Percentiles rank a stretch among this genome's conserved stretches.
These are phyloP conservation scores for Ranitomeya imitator DNA, from an alignment of 2,113 vertebrate genomes.

Conservation along the genomic window DNA sequence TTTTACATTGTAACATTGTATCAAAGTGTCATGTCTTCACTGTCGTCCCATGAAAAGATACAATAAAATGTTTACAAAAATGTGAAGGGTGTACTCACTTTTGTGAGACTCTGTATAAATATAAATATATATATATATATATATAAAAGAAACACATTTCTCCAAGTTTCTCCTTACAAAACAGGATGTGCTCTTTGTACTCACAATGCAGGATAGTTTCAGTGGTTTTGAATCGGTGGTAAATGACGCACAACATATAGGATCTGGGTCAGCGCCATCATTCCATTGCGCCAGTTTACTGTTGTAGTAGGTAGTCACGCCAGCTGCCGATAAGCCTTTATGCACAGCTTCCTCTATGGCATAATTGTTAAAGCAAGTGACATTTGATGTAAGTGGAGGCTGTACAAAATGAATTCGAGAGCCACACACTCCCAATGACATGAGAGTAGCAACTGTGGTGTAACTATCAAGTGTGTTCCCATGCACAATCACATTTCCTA, in stretches of 20 bases:
- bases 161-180: not conserved
- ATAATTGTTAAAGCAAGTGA: conserved; percentile 70
- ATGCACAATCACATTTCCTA: conserved; percentile 85
- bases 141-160: too few relatives aligned
- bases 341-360: conserved; percentile 66
- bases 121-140: too few relatives aligned
- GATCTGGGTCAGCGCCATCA: conserved; percentile 64
- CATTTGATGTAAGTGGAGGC: conserved; percentile 59
- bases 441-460: conserved; percentile 77
- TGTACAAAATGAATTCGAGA: conserved; percentile 78
- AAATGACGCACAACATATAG: conserved; percentile 77
- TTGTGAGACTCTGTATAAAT: too few relatives aligned
- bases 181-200: conserved; percentile 61
- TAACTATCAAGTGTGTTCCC: conserved; percentile 83
- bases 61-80: too few relatives aligned
- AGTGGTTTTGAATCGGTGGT: conserved; percentile 68
- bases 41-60: too few relatives aligned
- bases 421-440: conserved; percentile 77
- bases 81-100: too few relatives aligned
- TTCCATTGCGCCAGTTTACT: conserved; percentile 80
- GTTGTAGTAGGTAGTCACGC: conserved; percentile 69
- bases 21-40: too few relatives aligned
- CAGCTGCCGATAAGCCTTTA: conserved; percentile 61
- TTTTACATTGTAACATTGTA: too few relatives aligned
- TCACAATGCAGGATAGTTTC: conserved; percentile 79